A percentile compares a stretch with the other conserved stretches of the same genome.
Conservation (phyloP, 2,888 invertebrate genomes). For the Argyra leucocephala region DNA sequence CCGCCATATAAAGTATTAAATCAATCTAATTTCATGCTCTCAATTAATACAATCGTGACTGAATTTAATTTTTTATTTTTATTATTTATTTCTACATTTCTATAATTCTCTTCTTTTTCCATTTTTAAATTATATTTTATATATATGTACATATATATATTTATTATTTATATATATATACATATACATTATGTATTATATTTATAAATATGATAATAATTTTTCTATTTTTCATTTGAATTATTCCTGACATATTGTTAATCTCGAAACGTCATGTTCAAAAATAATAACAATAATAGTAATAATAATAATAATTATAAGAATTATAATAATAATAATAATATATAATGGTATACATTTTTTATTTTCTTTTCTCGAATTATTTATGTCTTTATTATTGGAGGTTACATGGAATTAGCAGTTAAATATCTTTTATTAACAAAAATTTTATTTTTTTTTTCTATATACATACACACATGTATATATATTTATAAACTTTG, state of each 20-base stretch:
- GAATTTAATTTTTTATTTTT: neutral
- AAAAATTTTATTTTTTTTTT: too few relatives aligned
- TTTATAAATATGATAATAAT: neutral
- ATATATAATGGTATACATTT: neutral
- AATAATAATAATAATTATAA: neutral
- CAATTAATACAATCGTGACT: slow-evolving; percentile 6
- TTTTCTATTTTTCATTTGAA: slow-evolving; percentile 4
- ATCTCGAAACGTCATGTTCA: neutral
- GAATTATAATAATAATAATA: too few relatives aligned
- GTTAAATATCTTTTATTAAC: slow-evolving; percentile 1
- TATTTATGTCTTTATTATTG: slow-evolving; percentile 1
- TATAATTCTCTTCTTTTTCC: too few relatives aligned
- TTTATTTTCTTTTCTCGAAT: neutral
- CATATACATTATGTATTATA: neutral
- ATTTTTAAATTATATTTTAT: neutral
- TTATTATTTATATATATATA: neutral
- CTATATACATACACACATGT: neutral
- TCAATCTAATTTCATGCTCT: slow-evolving; percentile 6
- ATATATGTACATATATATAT: neutral
- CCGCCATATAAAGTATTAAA: slow-evolving; percentile 3
- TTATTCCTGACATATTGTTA: neutral
- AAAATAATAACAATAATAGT: neutral
- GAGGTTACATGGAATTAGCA: slow-evolving; percentile 6
- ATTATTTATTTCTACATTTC: neutral
- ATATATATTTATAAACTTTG: slow-evolving; percentile 1